Evolutionary conservation across 2,888 invertebrate species (phyloP).

Genomic region (Eulithis testata): DNA sequence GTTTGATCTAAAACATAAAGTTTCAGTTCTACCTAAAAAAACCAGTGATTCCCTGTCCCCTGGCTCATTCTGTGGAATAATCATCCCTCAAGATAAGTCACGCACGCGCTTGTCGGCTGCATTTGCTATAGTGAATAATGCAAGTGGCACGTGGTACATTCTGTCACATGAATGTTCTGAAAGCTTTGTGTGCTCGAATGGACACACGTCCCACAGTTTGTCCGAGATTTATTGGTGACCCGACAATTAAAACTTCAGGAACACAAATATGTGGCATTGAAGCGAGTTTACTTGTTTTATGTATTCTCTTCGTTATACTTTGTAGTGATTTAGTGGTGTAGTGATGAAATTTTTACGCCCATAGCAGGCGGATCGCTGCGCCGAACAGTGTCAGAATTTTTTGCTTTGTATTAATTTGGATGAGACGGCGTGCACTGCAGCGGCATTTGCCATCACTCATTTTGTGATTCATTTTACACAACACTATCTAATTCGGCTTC

Average conservation of each 20-base stretch:
- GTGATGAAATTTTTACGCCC: too few relatives aligned
- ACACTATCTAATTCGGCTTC: too few relatives aligned
- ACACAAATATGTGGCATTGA: constrained; percentile 2
- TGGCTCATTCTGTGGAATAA: constrained; percentile 63
- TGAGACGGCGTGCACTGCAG: too few relatives aligned
- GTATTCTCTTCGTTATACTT: too few relatives aligned
- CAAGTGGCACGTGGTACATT: constrained; percentile 61
- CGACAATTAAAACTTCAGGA: constrained; percentile 9
- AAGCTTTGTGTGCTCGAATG: constrained; percentile 42
- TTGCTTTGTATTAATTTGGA: background rate
- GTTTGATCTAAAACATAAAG: too few relatives aligned
- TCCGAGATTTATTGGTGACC: constrained; percentile 35
- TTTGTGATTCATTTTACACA: too few relatives aligned
- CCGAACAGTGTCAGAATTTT: background rate
- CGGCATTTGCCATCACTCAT: too few relatives aligned
- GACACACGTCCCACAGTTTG: constrained; percentile 47
- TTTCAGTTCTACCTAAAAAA: too few relatives aligned
- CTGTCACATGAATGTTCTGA: constrained; percentile 43
- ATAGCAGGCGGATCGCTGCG: too few relatives aligned
- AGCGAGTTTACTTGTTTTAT: constrained; percentile 4
- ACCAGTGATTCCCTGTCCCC: background rate
- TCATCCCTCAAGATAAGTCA: constrained; percentile 74
- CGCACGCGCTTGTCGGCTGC: constrained; percentile 63
- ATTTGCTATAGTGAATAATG: constrained; percentile 80
- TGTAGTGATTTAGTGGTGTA: too few relatives aligned